Conservation (phyloP, 2,888 invertebrate genomes). For the Adineta ricciae region DNA sequence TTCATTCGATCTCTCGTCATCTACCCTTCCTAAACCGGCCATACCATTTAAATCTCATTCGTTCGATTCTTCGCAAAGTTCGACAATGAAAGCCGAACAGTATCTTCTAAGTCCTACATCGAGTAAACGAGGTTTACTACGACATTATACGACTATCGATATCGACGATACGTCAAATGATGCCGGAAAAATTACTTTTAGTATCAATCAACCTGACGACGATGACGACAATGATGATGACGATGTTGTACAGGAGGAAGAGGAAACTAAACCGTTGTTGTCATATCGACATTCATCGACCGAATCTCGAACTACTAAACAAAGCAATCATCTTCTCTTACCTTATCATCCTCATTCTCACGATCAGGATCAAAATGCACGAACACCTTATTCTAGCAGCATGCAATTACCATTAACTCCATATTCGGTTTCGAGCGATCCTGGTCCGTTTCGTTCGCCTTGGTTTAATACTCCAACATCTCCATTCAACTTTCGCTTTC, state of each 20-base stretch:
- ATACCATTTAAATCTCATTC: background rate
- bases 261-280: background rate
- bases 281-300: background rate
- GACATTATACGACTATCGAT: background rate
- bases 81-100: background rate
- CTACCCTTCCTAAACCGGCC: background rate
- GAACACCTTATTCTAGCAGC: background rate
- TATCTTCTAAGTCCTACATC: background rate
- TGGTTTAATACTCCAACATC: background rate
- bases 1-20: background rate
- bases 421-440: background rate
- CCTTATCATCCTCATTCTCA: background rate
- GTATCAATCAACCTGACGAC: background rate
- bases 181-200: background rate
- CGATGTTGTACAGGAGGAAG: background rate
- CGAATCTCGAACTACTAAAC: background rate
- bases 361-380: background rate
- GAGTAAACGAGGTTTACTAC: conserved; percentile 7
- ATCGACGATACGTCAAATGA: background rate
- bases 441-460: background rate
- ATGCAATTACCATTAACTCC: background rate
- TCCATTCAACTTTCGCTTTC: background rate
- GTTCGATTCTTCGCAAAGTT: background rate
- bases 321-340: background rate
- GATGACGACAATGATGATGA: background rate